A percentile compares a stretch with the other conserved stretches of the same genome.
Evolutionary conservation across 2,888 invertebrate species (phyloP).

Genomic region (Mesorhabditis belari): DNA sequence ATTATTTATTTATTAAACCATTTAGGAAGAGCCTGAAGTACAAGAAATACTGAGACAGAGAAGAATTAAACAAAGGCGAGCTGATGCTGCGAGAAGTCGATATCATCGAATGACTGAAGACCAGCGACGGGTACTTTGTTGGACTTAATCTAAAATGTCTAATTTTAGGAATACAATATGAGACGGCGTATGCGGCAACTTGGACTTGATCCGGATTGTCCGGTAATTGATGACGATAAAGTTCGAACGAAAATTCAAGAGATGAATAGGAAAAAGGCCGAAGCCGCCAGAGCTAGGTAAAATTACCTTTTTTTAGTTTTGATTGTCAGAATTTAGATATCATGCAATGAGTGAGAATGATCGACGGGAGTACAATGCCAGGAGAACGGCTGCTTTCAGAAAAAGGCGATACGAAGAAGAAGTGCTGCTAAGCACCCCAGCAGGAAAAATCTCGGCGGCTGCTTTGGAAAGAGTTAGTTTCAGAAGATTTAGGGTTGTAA

Average conservation of each 20-base stretch:
- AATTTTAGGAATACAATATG: slow-evolving; percentile 19
- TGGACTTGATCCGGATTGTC: slow-evolving; percentile 18
- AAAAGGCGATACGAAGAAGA: slow-evolving; percentile 2
- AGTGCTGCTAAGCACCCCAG: slow-evolving; percentile 4
- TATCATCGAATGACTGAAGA: slow-evolving; percentile 43
- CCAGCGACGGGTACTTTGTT: slow-evolving; percentile 11
- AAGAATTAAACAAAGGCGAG: slow-evolving; percentile 20
- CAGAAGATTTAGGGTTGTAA: not conserved
- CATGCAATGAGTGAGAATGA: slow-evolving; percentile 8
- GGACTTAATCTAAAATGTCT: not conserved
- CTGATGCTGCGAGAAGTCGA: slow-evolving; percentile 41
- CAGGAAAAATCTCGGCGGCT: slow-evolving; percentile 22
- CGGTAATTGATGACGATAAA: not conserved
- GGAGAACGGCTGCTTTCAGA: slow-evolving; percentile 7
- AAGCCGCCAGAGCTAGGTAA: slow-evolving; percentile 28
- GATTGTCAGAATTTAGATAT: slow-evolving; percentile 6
- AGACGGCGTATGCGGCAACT: slow-evolving; percentile 20
- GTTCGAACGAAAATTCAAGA: slow-evolving; percentile 5
- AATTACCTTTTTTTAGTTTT: not conserved
- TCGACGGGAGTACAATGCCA: slow-evolving; percentile 5
- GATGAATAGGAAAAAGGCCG: slow-evolving; percentile 29
- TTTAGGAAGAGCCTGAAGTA: not conserved
- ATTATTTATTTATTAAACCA: not conserved
- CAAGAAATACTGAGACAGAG: slow-evolving; percentile 6
- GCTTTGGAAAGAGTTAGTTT: slow-evolving; percentile 10